Evolutionary conservation across 2,113 vertebrate species (phyloP), one percentile per base, ranked within the genome.

Genomic region (Proteles cristata): DNA sequence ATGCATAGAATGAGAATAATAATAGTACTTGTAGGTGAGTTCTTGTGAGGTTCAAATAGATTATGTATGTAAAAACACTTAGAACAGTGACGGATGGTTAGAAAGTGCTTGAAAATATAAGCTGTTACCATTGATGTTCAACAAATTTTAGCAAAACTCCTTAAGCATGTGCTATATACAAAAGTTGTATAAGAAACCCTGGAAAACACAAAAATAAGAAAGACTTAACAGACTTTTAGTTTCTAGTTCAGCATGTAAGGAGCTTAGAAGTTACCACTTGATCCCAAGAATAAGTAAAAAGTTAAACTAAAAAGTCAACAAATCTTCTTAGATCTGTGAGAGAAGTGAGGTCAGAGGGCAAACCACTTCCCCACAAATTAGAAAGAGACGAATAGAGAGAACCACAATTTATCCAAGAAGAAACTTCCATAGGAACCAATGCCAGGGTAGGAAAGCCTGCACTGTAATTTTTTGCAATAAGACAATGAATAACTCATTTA

Each of bases 131-230:
- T 35, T 25, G 66, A 43, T 25, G 25, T 79, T 83, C n/a, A 90
- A 83, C 5, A 58, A 31, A 26, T 85, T 89, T 71, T 25, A 68
- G 31, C 45, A 53, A 25, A 79, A 69, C 26, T 73, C 21, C 74
- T 76, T 66, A 55, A 73, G 31, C 58, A 23, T 25, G 26, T 68
- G 14, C 53, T 61, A 15, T 28, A 43, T 66, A 45, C 10, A 66
- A 87, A 87, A 63, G 26, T 90, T 71, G 83, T 23, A n/a, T 8
- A 77, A 88, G 53, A 94, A 92, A 50, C 16, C 2, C 25, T 76
- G 55, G 9, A 65, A 93, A 88, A 74, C 19, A 81, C 35, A 90
- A 92, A 96, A 96, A n/a, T 39, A 6, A 55, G 66, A 85, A 82
- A 82, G 17, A 25, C 11, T 83, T 21, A 33, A 79, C 21, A 92